Conservation (phyloP, 2,888 invertebrate genomes). For the Tuberolachnus salignus region DNA sequence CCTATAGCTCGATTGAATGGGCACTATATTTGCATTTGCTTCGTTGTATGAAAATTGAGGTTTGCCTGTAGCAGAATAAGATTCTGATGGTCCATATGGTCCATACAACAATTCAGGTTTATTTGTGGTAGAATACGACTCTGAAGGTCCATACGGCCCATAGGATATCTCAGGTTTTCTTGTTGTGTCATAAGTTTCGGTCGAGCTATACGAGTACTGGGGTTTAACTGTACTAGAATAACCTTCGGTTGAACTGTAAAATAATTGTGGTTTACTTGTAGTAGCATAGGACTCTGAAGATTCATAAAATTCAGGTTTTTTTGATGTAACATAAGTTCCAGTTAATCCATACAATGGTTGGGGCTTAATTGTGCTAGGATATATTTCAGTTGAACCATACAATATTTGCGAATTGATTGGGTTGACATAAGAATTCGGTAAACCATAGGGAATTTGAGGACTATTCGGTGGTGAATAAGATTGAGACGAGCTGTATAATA, state of each 20-base stretch:
- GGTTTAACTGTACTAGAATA: conserved; percentile 2
- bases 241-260: conserved; percentile 12
- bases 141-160: neutral
- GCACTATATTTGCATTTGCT: conserved; percentile 2
- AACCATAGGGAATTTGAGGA: neutral
- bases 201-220: neutral
- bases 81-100: neutral
- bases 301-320: neutral
- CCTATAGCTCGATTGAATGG: conserved; percentile 1
- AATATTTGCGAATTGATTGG: neutral
- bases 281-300: conserved; percentile 10
- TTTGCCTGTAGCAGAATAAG: conserved; percentile 9
- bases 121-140: conserved; percentile 11
- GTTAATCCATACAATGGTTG: conserved; percentile 7
- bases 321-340: neutral
- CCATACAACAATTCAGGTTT: neutral
- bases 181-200: neutral
- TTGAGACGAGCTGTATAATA: conserved; percentile 8
- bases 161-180: neutral
- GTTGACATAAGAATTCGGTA: neutral
- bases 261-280: conserved; percentile 26
- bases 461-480: neutral
- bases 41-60: neutral
- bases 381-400: neutral
- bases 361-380: neutral